phyloP scores from a whole-genome alignment of 2,797 vertebrate species.

The Lycodopsis pacificus region DNA sequence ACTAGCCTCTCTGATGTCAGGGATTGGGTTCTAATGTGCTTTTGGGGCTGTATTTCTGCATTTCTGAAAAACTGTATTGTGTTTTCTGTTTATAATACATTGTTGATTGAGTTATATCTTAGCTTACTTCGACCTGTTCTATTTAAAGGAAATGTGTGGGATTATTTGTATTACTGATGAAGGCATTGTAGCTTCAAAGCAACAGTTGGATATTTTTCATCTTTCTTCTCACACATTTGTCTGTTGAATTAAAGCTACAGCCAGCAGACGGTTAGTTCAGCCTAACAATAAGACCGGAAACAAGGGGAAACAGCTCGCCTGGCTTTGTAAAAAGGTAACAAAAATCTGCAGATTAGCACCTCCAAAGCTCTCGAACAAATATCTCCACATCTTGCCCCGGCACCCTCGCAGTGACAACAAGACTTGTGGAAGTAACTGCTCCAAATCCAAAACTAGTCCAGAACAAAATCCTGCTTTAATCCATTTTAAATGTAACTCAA shows the following conservation, averaged over 20 bases:
- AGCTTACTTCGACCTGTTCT: not conserved
- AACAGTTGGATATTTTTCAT: not conserved
- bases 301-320: too few species aligned
- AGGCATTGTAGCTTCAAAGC: not conserved
- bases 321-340: too few species aligned
- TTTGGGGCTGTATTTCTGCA: not conserved
- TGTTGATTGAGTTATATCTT: not conserved
- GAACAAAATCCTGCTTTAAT: too few species aligned
- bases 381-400: too few species aligned
- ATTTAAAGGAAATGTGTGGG: not conserved
- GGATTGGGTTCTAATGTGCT: slow-evolving; percentile 16
- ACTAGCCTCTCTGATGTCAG: slow-evolving; percentile 21
- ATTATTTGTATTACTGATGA: not conserved
- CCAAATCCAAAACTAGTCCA: too few species aligned
- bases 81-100: not conserved
- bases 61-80: not conserved
- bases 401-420: too few species aligned
- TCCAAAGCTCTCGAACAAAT: too few species aligned
- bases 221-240: not conserved
- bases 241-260: not conserved
- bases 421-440: too few species aligned
- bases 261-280: not conserved
- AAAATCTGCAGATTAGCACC: too few species aligned
- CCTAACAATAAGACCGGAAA: not conserved
- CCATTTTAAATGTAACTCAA: too few species aligned